Conservation (phyloP, 2,797 vertebrate species). For the Chrosomus eos region DNA sequence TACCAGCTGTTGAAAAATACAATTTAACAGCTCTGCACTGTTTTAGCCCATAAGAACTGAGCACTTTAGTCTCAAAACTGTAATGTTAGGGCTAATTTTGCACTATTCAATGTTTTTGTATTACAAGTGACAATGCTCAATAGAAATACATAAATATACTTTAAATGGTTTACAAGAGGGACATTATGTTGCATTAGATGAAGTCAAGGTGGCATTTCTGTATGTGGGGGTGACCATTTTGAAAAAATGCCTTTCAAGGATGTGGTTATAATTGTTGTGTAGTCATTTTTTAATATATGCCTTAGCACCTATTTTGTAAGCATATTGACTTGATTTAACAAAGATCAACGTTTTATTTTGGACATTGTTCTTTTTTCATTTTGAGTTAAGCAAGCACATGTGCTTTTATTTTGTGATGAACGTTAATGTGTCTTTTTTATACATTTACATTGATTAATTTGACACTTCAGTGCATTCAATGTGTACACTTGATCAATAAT, state of each 20-base stretch:
- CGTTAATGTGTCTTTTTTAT: background rate
- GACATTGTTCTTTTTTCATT: background rate
- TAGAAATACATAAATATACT: background rate
- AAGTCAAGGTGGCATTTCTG: background rate
- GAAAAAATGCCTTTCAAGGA: background rate
- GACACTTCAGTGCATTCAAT: background rate
- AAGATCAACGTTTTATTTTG: background rate
- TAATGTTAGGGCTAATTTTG: background rate
- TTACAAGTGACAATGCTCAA: background rate
- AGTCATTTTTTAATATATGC: background rate
- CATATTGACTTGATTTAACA: background rate
- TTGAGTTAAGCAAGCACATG: background rate
- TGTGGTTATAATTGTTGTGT: background rate
- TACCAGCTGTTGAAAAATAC: background rate
- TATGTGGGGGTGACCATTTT: background rate
- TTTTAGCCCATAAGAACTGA: background rate
- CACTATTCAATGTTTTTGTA: background rate
- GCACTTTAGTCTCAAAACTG: background rate
- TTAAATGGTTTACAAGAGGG: background rate
- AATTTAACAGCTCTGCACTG: background rate
- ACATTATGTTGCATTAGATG: background rate
- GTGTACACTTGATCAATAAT: background rate
- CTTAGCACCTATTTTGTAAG: background rate
- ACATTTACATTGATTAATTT: background rate
- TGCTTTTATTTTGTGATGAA: background rate